Percentiles rank a stretch among this genome's conserved stretches.
Evolutionary conservation across 2,888 invertebrate genomes (phyloP).

Genomic region (Drosophila histrio): DNA sequence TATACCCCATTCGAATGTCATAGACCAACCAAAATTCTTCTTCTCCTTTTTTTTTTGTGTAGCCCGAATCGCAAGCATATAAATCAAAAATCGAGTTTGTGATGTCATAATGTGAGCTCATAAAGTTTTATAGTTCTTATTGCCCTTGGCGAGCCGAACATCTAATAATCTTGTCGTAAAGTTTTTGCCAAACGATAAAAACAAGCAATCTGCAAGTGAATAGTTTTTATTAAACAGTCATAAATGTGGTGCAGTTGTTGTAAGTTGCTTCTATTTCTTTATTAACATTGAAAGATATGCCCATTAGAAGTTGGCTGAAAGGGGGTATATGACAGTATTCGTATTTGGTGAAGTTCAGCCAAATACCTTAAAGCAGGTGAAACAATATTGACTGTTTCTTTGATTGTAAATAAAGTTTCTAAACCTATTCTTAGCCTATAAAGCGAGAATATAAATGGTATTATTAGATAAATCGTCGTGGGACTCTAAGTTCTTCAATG

Average conservation of each 20-base stretch:
- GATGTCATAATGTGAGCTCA: slow-evolving; percentile 70
- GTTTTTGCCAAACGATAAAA: slow-evolving; percentile 7
- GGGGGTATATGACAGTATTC: neutral
- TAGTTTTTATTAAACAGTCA: slow-evolving; percentile 17
- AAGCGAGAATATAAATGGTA: too few relatives aligned
- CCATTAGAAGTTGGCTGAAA: neutral
- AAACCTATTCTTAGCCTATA: too few relatives aligned
- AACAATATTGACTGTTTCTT: too few relatives aligned
- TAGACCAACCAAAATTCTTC: slow-evolving; percentile 44
- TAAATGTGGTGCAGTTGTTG: slow-evolving; percentile 25
- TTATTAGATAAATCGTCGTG: too few relatives aligned
- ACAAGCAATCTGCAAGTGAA: neutral
- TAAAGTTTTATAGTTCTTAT: slow-evolving; percentile 15
- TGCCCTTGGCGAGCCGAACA: slow-evolving; percentile 32
- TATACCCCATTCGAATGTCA: slow-evolving; percentile 70
- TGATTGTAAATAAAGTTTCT: too few relatives aligned
- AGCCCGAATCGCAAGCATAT: slow-evolving; percentile 27
- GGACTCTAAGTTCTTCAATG: too few relatives aligned
- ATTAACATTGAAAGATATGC: neutral
- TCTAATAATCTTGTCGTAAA: slow-evolving; percentile 25
- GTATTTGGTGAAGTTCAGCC: too few relatives aligned
- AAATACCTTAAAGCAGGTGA: too few relatives aligned
- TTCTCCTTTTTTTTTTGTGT: slow-evolving; percentile 1
- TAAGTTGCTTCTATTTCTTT: neutral
- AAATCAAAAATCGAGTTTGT: slow-evolving; percentile 50